A percentile compares a stretch with the other conserved stretches of the same genome.
These are phyloP conservation scores for Chaitophorus viminalis DNA, from an alignment of 2,888 invertebrate species.

Conservation along the genomic window DNA sequence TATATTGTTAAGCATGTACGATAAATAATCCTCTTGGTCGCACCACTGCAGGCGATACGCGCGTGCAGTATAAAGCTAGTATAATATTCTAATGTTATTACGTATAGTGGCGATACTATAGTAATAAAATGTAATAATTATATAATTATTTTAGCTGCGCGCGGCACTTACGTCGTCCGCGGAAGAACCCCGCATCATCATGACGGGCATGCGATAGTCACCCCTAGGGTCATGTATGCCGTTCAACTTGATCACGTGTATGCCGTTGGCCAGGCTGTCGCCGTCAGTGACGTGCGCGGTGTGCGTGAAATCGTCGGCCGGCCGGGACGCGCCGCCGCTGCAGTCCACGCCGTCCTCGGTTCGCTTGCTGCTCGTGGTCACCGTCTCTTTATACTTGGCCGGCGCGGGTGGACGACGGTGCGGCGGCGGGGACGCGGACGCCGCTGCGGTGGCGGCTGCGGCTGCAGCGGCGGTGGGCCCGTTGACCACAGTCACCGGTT, in stretches of 20 bases:
- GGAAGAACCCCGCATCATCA: neutral
- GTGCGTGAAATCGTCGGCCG: slow-evolving; percentile 34
- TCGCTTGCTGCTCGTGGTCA: slow-evolving; percentile 55
- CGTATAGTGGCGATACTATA: too few species aligned
- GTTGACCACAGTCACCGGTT: slow-evolving; percentile 68
- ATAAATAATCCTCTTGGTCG: too few species aligned
- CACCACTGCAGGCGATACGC: too few species aligned
- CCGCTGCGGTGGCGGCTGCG: slow-evolving; percentile 42
- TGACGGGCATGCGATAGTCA: slow-evolving; percentile 48
- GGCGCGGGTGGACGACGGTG: slow-evolving; percentile 52
- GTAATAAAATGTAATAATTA: too few species aligned
- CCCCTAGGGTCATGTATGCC: slow-evolving; percentile 54
- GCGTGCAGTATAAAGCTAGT: too few species aligned
- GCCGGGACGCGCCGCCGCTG: neutral
- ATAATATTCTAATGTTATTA: too few species aligned
- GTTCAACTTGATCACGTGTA: slow-evolving; percentile 58
- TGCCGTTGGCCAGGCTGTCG: slow-evolving; percentile 56
- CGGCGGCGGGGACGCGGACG: slow-evolving; percentile 7
- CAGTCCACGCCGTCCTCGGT: slow-evolving; percentile 57
- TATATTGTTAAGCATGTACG: too few species aligned
- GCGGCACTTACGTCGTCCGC: slow-evolving; percentile 50
- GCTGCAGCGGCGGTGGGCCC: slow-evolving; percentile 22
- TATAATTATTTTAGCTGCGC: neutral
- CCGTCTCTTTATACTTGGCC: slow-evolving; percentile 50
- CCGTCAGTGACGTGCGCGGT: slow-evolving; percentile 51